These are phyloP conservation scores for Hydroisotoma schaefferi DNA, from an alignment of 2,888 invertebrate genomes.

Conservation along the genomic window DNA sequence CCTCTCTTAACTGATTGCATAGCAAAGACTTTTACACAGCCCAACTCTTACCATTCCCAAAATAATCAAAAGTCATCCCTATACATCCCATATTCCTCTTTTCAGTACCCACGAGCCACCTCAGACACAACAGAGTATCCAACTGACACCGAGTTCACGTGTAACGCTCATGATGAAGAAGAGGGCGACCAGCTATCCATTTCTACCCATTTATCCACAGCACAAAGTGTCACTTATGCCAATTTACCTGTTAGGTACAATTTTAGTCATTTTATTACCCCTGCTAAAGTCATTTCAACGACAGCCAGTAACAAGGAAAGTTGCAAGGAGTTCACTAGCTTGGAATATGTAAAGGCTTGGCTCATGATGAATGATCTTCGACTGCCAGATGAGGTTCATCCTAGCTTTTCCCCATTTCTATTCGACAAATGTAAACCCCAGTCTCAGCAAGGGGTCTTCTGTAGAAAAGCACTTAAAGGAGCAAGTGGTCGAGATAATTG, in stretches of 20 bases:
- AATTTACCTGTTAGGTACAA: not conserved
- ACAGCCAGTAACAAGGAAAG: conserved; percentile 18
- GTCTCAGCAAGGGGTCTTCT: too few relatives aligned
- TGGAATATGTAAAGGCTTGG: conserved; percentile 48
- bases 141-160: conserved; percentile 46
- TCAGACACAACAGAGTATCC: conserved; percentile 48
- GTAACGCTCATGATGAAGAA: conserved; percentile 32
- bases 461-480: too few relatives aligned
- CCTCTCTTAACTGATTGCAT: conserved; percentile 48
- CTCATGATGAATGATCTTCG: conserved; percentile 25
- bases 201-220: conserved; percentile 46
- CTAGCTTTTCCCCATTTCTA: too few relatives aligned
- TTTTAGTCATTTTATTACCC: not conserved
- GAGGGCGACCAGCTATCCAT: conserved; percentile 36
- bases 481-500: too few relatives aligned
- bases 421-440: too few relatives aligned
- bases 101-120: conserved; percentile 7
- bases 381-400: not conserved
- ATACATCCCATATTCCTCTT: conserved; percentile 9
- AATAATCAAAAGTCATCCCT: conserved; percentile 5
- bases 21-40: not conserved
- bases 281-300: not conserved
- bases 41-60: not conserved
- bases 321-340: conserved; percentile 47
- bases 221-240: conserved; percentile 25